Evolutionary conservation across 2,888 invertebrate species (phyloP).

Genomic region (Octonoba sinensis): DNA sequence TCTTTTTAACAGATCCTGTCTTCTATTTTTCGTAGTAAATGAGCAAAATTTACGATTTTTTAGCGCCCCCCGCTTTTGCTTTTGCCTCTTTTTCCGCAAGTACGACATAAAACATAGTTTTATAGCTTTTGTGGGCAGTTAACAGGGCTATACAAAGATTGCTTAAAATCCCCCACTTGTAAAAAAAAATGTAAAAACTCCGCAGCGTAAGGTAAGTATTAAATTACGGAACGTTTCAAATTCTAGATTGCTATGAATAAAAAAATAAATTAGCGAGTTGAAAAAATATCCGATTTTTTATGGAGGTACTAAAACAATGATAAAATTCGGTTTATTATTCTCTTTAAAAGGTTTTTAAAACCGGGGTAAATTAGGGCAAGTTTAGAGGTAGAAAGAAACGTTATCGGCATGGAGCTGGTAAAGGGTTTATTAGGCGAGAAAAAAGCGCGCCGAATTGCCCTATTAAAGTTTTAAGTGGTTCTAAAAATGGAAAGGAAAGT

Average conservation of each 20-base stretch:
- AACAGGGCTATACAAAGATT: slow-evolving; percentile 45
- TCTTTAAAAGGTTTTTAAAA: slow-evolving; percentile 59
- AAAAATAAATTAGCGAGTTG: slow-evolving; percentile 4
- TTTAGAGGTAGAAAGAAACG: slow-evolving; percentile 32
- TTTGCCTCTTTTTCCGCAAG: slow-evolving; percentile 28
- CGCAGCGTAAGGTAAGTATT: slow-evolving; percentile 36
- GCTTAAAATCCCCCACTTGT: slow-evolving; percentile 48
- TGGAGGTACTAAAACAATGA: slow-evolving; percentile 61
- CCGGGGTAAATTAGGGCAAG: slow-evolving; percentile 54
- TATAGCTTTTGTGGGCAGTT: slow-evolving; percentile 63
- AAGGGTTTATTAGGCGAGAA: slow-evolving; percentile 36
- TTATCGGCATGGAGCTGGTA: slow-evolving; percentile 47
- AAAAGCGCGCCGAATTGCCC: slow-evolving; percentile 45
- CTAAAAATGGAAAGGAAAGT: slow-evolving; percentile 30
- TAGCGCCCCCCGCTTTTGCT: slow-evolving; percentile 16
- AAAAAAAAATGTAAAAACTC: slow-evolving; percentile 32
- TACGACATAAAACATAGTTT: slow-evolving; percentile 62
- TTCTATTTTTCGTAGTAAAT: slow-evolving; percentile 50
- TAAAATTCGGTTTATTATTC: slow-evolving; percentile 63
- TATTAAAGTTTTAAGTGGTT: slow-evolving; percentile 61
- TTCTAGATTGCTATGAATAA: slow-evolving; percentile 51
- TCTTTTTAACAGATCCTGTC: slow-evolving; percentile 28
- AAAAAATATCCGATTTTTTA: slow-evolving; percentile 46
- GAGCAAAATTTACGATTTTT: slow-evolving; percentile 63
- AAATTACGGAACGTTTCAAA: slow-evolving; percentile 59